Base-by-base conservation (phyloP, 1,140 invertebrate species). In the Drosophila sp. region DNA sequence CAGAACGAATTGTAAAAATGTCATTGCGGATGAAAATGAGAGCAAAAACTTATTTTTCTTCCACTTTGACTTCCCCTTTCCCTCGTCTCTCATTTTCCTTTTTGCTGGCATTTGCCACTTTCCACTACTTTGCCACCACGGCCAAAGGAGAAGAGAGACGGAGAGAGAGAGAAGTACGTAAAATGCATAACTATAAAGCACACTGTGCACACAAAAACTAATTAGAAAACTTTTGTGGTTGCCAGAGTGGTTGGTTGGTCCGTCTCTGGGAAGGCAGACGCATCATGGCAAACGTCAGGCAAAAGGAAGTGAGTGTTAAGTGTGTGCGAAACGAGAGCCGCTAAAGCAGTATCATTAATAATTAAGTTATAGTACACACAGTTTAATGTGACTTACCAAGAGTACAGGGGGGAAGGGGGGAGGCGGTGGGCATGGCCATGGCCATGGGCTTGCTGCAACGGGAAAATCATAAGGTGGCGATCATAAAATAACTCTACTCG, bases 221-320 rank as follows among this genome's bases (percentile, higher is more conserved):
- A 77, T 77, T 77, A 77, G 74, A 77, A 77, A 77, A 77, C 73
- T 77, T 77, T 77, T 77, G 74, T 74, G 74, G 74, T 77, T 70
- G 73, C 50, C 57, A 58, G 72, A 60, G 66, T 57, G 50, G 60
- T 25, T 35, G 38, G 56, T 25, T 4, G 38, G 23, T 35, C 33
- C 57, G 10, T 17, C 17, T 17, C 17, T 17, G 17, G 17, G 3
- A 29, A 44, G 54, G 27, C 0, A 27, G 57, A 11, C 10, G 30
- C 40, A 44, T 8, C 44, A 27, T 30, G 60, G 60, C 35, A 40
- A 25, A 38, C 25, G 32, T 25, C 4, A 3, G 63, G 29, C 32
- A 38, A 38, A 30, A 0, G 40, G 60, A 38, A 41, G 44, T 41
- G 63, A 77, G 73, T 77, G 74, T 77, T 77, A 77, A 77, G 74